Evolutionary conservation across 2,797 vertebrate genomes (phyloP).

Genomic region (Eulemur coronatus): DNA sequence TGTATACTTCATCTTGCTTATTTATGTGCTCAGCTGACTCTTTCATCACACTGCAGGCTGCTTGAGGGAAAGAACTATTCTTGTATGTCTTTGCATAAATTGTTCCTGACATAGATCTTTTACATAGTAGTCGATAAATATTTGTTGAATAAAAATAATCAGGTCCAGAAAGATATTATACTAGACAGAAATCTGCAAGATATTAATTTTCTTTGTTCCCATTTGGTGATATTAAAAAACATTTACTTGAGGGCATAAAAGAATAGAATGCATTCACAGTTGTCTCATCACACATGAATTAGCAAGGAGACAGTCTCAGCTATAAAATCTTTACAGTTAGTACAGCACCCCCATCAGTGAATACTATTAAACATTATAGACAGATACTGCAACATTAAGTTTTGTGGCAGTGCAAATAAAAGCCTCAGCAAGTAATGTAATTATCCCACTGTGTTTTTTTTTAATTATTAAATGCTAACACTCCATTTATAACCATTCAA

Average conservation of each 20-base stretch:
- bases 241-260: not conserved
- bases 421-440: not conserved
- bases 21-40: not conserved
- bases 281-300: constrained; percentile 29
- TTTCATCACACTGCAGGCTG: not conserved
- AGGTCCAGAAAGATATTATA: not conserved
- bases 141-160: not conserved
- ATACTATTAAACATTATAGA: not conserved
- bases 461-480: not conserved
- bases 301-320: constrained; percentile 1
- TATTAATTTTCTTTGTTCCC: not conserved
- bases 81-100: not conserved
- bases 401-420: constrained; percentile 44
- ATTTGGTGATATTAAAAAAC: not conserved
- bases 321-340: constrained; percentile 38
- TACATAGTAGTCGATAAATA: not conserved
- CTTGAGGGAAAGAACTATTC: not conserved
- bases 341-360: not conserved
- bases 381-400: constrained; percentile 47
- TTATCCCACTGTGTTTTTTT: not conserved
- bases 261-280: not conserved
- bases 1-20: not conserved
- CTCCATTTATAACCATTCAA: not conserved
- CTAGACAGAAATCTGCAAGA: not conserved
- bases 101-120: not conserved